Conservation (phyloP, 2,888 invertebrate genomes). For the Colletes collaris region DNA sequence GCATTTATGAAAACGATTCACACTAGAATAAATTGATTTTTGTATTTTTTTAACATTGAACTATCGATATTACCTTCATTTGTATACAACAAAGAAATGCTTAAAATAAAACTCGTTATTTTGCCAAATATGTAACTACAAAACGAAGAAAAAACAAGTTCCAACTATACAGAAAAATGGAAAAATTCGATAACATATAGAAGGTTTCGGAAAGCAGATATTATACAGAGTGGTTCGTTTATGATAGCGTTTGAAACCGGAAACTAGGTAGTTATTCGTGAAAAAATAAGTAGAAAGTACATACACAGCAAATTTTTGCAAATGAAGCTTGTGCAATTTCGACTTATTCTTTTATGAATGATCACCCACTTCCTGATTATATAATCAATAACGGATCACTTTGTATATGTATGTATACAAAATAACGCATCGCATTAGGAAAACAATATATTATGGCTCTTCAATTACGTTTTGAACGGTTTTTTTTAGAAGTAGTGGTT, state of each 20-base stretch:
- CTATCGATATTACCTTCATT: constrained; percentile 41
- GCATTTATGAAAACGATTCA: background rate
- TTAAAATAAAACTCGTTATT: constrained; percentile 46
- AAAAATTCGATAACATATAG: background rate
- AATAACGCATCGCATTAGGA: background rate
- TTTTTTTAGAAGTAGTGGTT: constrained; percentile 43
- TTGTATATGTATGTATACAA: too few species aligned
- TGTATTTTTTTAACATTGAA: too few species aligned
- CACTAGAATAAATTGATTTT: constrained; percentile 25
- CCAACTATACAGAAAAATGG: constrained; percentile 15
- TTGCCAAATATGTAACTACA: constrained; percentile 9
- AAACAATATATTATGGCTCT: constrained; percentile 5
- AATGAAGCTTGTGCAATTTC: too few species aligned
- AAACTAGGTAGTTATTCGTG: too few species aligned
- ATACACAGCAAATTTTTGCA: too few species aligned
- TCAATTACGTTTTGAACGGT: constrained; percentile 6
- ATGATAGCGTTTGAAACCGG: too few species aligned
- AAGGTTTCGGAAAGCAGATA: constrained; percentile 8
- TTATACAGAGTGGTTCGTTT: background rate
- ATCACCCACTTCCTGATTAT: too few species aligned
- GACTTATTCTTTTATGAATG: too few species aligned
- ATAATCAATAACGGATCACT: too few species aligned
- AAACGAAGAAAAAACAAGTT: constrained; percentile 16
- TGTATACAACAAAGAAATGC: constrained; percentile 45
- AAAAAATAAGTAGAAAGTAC: too few species aligned